phyloP scores from a whole-genome alignment of 2,797 vertebrate species.

The Peromyscus attwateri region DNA sequence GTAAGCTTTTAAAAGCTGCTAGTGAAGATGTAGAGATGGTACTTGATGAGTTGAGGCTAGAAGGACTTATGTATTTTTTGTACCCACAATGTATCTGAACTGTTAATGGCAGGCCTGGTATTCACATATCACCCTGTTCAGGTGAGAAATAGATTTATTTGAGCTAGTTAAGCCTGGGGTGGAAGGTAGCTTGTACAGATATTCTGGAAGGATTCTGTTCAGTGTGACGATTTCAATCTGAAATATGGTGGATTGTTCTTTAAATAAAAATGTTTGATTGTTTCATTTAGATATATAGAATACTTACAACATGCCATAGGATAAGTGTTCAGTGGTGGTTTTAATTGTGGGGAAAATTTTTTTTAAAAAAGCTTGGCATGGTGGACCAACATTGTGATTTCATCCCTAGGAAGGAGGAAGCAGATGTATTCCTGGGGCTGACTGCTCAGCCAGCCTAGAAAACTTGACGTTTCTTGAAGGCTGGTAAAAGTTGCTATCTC shows the following conservation, averaged over 20 bases:
- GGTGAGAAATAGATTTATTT: background rate
- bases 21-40: background rate
- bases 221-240: background rate
- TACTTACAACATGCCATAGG: background rate
- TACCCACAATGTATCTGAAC: background rate
- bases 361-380: background rate
- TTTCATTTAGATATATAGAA: background rate
- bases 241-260: background rate
- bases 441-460: background rate
- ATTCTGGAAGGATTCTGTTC: background rate
- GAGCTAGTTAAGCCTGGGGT: background rate
- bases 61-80: background rate
- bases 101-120: background rate
- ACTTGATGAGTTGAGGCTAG: constrained; percentile 1
- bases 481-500: background rate
- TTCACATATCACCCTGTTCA: background rate
- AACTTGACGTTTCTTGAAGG: background rate
- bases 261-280: background rate
- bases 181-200: background rate
- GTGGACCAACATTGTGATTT: background rate
- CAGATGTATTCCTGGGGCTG: background rate
- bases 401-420: background rate
- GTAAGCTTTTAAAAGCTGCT: background rate
- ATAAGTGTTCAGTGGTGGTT: background rate
- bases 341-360: background rate